A percentile compares a stretch with the other conserved stretches of the same genome.
These are phyloP conservation scores for Papilio xuthus DNA, from an alignment of 1,140 invertebrate genomes.

Conservation along the genomic window DNA sequence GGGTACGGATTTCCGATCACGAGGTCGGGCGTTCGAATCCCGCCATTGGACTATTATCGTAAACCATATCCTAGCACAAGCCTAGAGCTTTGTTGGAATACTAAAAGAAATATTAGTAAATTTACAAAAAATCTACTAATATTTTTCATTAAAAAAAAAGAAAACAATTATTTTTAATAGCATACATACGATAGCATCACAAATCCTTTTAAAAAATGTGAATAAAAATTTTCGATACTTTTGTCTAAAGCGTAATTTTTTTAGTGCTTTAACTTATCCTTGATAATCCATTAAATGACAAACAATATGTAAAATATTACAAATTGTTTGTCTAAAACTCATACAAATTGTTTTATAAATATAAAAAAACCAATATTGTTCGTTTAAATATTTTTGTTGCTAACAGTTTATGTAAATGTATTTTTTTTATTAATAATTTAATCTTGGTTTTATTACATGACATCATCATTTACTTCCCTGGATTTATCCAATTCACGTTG, in stretches of 20 bases:
- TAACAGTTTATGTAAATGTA: too few species aligned
- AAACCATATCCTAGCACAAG: too few species aligned
- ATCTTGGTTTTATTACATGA: background rate
- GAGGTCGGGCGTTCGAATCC: too few species aligned
- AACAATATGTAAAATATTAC: background rate
- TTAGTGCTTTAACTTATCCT: background rate
- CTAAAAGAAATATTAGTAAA: too few species aligned
- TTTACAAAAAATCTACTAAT: too few species aligned
- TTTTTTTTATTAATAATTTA: background rate
- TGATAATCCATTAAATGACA: background rate
- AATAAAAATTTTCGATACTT: background rate
- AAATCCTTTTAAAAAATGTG: background rate
- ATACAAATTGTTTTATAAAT: background rate
- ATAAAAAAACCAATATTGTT: background rate
- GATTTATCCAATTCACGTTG: too few species aligned
- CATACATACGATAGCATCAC: background rate
- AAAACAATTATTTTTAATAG: background rate
- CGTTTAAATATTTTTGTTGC: background rate
- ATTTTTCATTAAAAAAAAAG: too few species aligned
- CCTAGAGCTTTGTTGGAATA: too few species aligned
- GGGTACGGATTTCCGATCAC: too few species aligned
- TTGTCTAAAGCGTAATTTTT: background rate
- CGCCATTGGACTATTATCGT: too few species aligned
- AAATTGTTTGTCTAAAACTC: background rate
- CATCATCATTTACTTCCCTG: too few species aligned